phyloP scores from a whole-genome alignment of 2,113 vertebrate genomes.

The Sturnira hondurensis region DNA sequence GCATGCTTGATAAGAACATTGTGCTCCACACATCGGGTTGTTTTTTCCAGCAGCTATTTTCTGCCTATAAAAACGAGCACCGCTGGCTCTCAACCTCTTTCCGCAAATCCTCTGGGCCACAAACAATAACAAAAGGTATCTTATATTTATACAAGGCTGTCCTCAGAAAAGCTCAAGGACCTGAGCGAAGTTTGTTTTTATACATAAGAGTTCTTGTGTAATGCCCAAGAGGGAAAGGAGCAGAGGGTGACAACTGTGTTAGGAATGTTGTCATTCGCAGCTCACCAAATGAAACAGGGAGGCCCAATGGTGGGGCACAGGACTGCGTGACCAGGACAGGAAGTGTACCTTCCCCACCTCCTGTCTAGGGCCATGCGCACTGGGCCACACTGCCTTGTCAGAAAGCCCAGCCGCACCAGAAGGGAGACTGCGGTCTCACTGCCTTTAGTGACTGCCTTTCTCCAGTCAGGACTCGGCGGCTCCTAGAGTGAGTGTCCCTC shows the following conservation, averaged over 20 bases:
- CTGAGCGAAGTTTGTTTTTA: conserved; percentile 49
- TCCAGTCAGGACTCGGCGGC: neutral
- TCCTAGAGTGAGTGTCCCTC: neutral
- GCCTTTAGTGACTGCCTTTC: neutral
- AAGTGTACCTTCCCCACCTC: conserved; percentile 18
- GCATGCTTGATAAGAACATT: conserved; percentile 60
- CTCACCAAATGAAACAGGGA: neutral
- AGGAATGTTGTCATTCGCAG: conserved; percentile 34
- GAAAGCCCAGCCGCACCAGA: neutral
- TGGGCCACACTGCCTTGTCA: neutral
- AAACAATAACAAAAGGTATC: conserved; percentile 74
- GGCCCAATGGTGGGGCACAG: neutral
- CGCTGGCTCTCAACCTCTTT: conserved; percentile 59
- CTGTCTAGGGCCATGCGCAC: neutral
- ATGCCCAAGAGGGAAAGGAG: neutral
- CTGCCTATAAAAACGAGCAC: conserved; percentile 60
- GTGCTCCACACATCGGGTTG: conserved; percentile 59
- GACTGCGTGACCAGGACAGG: neutral
- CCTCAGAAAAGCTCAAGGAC: conserved; percentile 65
- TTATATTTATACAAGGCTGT: conserved; percentile 68
- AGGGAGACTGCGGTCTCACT: neutral
- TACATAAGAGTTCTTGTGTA: conserved; percentile 50
- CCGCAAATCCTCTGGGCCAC: conserved; percentile 53
- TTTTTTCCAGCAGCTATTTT: conserved; percentile 75
- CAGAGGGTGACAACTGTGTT: conserved; percentile 18